These are phyloP conservation scores for Xerus inauris DNA, from an alignment of 2,113 vertebrate species.

Conservation along the genomic window DNA sequence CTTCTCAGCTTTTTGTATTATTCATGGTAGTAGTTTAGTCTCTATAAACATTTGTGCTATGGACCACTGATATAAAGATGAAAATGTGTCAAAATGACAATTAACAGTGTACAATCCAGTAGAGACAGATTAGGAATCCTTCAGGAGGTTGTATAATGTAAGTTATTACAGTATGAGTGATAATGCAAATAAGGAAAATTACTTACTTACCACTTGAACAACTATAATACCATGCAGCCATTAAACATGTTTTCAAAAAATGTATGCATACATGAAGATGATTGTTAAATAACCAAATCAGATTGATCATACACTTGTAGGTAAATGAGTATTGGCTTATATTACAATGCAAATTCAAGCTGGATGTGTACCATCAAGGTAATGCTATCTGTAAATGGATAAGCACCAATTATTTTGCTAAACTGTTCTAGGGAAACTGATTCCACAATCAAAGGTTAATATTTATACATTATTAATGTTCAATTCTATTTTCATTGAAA, in stretches of 20 bases:
- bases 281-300: slow-evolving; percentile 64
- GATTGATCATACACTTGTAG: background rate
- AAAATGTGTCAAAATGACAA: background rate
- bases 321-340: slow-evolving; percentile 39
- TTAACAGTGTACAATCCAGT: background rate
- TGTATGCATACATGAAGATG: slow-evolving; percentile 55
- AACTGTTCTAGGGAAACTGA: background rate
- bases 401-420: background rate
- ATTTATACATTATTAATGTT: slow-evolving; percentile 34
- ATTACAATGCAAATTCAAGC: slow-evolving; percentile 11
- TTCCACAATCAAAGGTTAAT: background rate
- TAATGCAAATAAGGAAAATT: slow-evolving; percentile 58
- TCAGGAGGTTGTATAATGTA: background rate
- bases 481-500: slow-evolving; percentile 37
- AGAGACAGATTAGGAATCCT: background rate
- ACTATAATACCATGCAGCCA: slow-evolving; percentile 55
- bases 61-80: background rate
- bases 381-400: background rate
- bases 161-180: background rate
- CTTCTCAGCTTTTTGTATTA: background rate
- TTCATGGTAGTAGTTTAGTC: background rate
- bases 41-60: background rate
- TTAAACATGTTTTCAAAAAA: slow-evolving; percentile 58
- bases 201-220: slow-evolving; percentile 53
- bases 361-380: background rate